phyloP scores from a whole-genome alignment of 2,797 vertebrate species.

The Notolabrus celidotus region DNA sequence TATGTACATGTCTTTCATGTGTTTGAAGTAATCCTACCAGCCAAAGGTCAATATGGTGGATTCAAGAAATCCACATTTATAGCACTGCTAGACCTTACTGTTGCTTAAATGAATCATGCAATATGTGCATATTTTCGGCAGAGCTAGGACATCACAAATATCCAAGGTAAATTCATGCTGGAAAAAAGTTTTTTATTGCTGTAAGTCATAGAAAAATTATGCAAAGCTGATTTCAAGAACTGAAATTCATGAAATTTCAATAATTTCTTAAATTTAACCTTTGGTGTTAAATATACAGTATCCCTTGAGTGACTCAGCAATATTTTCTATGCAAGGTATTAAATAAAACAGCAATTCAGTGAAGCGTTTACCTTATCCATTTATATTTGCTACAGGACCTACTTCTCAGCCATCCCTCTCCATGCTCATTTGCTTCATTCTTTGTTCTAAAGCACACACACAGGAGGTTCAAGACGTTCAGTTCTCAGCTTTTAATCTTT shows the following conservation, averaged over 20 bases:
- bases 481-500: too few species aligned
- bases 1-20: background rate
- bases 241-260: background rate
- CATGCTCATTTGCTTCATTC: background rate
- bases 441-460: background rate
- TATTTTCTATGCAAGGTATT: background rate
- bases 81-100: slow-evolving; percentile 9
- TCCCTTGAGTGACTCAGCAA: background rate
- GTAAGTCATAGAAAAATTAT: slow-evolving; percentile 23
- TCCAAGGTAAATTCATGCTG: slow-evolving; percentile 28
- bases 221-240: slow-evolving; percentile 35
- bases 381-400: slow-evolving; percentile 1
- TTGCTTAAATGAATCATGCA: slow-evolving; percentile 35
- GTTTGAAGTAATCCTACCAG: too few species aligned
- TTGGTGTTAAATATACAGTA: slow-evolving; percentile 21
- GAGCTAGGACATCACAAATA: slow-evolving; percentile 2
- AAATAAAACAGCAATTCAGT: background rate
- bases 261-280: background rate
- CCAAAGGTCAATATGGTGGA: background rate
- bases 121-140: background rate
- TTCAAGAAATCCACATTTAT: slow-evolving; percentile 23
- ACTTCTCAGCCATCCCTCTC: slow-evolving; percentile 2
- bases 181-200: slow-evolving; percentile 27
- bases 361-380: slow-evolving; percentile 8
- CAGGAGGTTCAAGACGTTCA: too few species aligned